These are phyloP conservation scores for Odontocerum albicorne DNA, from an alignment of 2,888 invertebrate species.

Conservation along the genomic window DNA sequence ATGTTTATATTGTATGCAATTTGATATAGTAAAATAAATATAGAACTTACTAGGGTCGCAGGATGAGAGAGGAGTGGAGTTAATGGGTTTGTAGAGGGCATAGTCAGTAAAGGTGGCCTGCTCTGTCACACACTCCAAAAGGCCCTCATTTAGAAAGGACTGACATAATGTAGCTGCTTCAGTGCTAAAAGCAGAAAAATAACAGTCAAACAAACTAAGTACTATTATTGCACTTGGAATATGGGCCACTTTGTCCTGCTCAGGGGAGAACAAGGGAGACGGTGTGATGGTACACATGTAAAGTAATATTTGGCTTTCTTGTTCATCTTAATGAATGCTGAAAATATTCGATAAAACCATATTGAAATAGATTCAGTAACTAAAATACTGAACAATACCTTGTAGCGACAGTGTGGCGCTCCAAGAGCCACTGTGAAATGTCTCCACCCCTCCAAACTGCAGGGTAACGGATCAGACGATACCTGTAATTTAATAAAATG, in stretches of 20 bases:
- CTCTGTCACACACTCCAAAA: slow-evolving; percentile 68
- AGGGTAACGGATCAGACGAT: slow-evolving; percentile 71
- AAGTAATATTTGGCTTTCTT: no score
- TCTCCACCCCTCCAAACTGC: slow-evolving; percentile 80
- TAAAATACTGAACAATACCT: no score
- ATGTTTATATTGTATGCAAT: no score
- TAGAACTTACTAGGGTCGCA: slow-evolving; percentile 9
- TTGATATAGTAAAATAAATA: no score
- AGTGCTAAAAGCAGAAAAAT: slow-evolving; percentile 49
- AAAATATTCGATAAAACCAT: no score
- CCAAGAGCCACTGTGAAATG: slow-evolving; percentile 81
- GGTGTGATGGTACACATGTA: no score
- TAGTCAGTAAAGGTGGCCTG: slow-evolving; percentile 63
- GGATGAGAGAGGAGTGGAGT: slow-evolving; percentile 11
- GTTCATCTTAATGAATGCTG: no score
- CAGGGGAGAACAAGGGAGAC: no score
- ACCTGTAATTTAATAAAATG: slow-evolving; percentile 46
- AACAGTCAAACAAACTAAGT: no score
- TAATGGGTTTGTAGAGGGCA: slow-evolving; percentile 57
- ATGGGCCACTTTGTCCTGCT: no score
- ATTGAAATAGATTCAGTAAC: no score
- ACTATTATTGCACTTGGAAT: no score
- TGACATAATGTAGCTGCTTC: slow-evolving; percentile 79
- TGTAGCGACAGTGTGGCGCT: slow-evolving; percentile 73
- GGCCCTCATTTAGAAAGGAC: slow-evolving; percentile 73